These are phyloP conservation scores for Bubo bubo DNA, from an alignment of 2,113 vertebrate genomes.

Conservation along the genomic window DNA sequence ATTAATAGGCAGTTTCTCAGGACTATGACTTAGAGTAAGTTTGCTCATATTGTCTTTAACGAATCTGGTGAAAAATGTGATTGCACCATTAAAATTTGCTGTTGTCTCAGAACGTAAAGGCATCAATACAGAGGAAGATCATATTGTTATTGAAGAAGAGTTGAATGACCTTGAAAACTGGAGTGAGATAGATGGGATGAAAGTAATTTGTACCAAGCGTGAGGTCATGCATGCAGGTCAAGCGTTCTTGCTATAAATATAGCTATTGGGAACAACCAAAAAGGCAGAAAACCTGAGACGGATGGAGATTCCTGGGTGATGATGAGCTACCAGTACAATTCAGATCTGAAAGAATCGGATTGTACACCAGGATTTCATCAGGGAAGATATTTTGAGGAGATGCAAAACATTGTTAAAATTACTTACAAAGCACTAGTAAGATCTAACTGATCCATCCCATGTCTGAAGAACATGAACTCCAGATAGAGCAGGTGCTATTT, in stretches of 20 bases:
- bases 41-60: not conserved
- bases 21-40: not conserved
- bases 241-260: not conserved
- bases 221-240: not conserved
- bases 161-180: not conserved
- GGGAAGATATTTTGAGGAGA: not conserved
- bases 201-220: not conserved
- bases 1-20: not conserved
- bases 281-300: not conserved
- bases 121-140: not conserved
- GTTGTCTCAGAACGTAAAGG: not conserved
- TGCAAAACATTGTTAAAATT: not conserved
- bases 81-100: not conserved
- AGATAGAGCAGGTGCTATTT: not conserved
- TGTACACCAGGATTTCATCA: not conserved
- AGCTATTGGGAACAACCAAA: not conserved
- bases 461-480: not conserved
- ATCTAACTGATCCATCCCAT: not conserved
- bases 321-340: not conserved
- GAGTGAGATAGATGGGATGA: not conserved
- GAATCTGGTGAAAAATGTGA: not conserved
- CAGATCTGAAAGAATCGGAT: not conserved
- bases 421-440: not conserved
- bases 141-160: not conserved
- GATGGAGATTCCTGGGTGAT: not conserved